phyloP scores from a whole-genome alignment of 1,140 invertebrate species.

The Drosophila parvula region DNA sequence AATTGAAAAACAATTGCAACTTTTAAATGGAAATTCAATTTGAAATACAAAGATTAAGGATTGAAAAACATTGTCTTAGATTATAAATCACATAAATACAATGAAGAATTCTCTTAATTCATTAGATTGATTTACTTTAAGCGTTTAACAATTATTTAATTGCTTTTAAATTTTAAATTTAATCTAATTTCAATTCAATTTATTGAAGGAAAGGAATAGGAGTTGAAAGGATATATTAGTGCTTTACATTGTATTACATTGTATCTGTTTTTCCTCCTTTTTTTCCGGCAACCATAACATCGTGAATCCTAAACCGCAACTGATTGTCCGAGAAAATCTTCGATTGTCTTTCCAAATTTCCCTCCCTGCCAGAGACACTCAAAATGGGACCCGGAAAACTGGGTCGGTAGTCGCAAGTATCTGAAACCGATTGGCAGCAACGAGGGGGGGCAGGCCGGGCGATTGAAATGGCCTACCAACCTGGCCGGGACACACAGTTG shows the following conservation, averaged over 20 bases:
- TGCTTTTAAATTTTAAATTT: too few species aligned
- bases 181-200: not conserved
- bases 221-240: not conserved
- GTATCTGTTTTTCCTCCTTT: not conserved
- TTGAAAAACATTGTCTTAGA: too few species aligned
- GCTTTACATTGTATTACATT: not conserved
- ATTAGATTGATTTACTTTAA: too few species aligned
- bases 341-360: not conserved
- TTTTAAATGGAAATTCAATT: not conserved
- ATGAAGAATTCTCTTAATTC: too few species aligned
- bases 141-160: too few species aligned
- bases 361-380: constrained; percentile 4
- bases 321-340: constrained; percentile 14
- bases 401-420: constrained; percentile 12
- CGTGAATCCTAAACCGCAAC: not conserved
- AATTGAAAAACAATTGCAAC: not conserved
- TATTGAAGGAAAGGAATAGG: not conserved
- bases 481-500: constrained; percentile 20
- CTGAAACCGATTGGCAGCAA: constrained; percentile 29
- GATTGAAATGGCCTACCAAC: constrained; percentile 49
- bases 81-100: too few species aligned
- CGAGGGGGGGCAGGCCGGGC: not conserved
- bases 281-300: not conserved
- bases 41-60: too few species aligned
- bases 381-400: constrained; percentile 10